Evolutionary conservation across 2,888 invertebrate genomes (phyloP), one percentile per base, ranked within the genome.

Genomic region (Mesorhabditis sp.): DNA sequence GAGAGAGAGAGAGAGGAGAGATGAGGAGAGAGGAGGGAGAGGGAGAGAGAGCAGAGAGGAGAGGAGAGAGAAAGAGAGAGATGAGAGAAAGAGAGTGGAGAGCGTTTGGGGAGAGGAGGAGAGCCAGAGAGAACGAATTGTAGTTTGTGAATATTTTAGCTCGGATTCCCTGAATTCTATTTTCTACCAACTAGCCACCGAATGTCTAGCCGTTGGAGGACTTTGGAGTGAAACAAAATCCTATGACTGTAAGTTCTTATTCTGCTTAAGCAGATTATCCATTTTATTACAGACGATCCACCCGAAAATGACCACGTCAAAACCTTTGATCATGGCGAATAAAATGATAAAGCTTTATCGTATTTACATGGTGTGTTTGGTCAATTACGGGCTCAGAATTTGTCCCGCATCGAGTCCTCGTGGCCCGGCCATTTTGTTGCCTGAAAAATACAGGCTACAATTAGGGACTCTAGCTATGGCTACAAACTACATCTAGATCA

Each of bases 111-210:
- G 28, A 28, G 28, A 28, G 28, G 28, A n/a, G n/a, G n/a, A n/a
- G 28, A 28, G 28, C n/a, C n/a, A 28, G 28, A 28, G 28, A 28
- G 2, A 28, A 28, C 28, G 28, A 28, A 2, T 2, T 28, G 2
- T 28, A 28, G 28, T 28, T 28, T 28, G 28, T 28, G 2, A 28
- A 28, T 28, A 28, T 28, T 28, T 28, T 28, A 28, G 28, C 28
- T 28, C 28, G 28, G 28, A 28, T 28, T 28, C 28, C 28, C 28
- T 28, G 28, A 28, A 28, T 28, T 28, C 28, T 28, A 28, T 50
- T 50, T 50, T 50, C 58, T 50, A 10, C n/a, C 10, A n/a, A 50
- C n/a, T 50, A n/a, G 58, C 58, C 58, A n/a, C 58, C n/a, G 58
- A 50, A 50, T 50, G 58, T 2, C 7, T 50, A 10, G 58, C 58